phyloP scores from a whole-genome alignment of 2,797 vertebrate genomes.

The Acanthopagrus latus region DNA sequence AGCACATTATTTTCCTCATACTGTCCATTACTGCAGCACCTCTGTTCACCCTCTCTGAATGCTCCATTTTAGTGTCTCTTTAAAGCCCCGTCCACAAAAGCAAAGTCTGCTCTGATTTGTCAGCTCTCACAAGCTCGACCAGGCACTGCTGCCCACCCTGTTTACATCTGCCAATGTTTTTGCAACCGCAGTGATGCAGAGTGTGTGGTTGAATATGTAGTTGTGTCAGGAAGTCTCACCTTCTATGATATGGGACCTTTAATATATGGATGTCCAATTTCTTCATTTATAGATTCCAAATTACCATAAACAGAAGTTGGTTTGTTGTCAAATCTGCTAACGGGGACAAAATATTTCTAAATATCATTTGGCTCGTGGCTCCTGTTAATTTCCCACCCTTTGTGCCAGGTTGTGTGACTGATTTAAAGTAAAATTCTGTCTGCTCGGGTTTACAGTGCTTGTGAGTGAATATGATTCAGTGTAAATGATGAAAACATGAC shows the following conservation, averaged over 20 bases:
- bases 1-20: too few species aligned
- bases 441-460: conserved; percentile 15
- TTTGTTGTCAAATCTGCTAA: conserved; percentile 15
- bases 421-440: conserved; percentile 23
- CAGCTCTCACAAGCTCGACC: too few species aligned
- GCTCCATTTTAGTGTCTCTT: too few species aligned
- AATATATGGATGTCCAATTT: background rate
- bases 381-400: conserved; percentile 38
- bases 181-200: too few species aligned
- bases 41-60: too few species aligned
- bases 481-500: conserved; percentile 3
- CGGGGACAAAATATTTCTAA: background rate
- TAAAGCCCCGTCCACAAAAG: too few species aligned
- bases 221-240: too few species aligned
- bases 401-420: conserved; percentile 22
- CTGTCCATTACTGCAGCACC: too few species aligned
- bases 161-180: too few species aligned
- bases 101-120: too few species aligned
- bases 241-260: background rate
- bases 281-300: background rate
- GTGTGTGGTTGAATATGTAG: too few species aligned
- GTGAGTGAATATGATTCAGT: conserved; percentile 22
- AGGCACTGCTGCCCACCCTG: too few species aligned
- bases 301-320: background rate
- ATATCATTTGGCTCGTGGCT: conserved; percentile 45